Evolutionary conservation across 2,113 vertebrate species (phyloP).

Genomic region (Tachycineta bicolor): DNA sequence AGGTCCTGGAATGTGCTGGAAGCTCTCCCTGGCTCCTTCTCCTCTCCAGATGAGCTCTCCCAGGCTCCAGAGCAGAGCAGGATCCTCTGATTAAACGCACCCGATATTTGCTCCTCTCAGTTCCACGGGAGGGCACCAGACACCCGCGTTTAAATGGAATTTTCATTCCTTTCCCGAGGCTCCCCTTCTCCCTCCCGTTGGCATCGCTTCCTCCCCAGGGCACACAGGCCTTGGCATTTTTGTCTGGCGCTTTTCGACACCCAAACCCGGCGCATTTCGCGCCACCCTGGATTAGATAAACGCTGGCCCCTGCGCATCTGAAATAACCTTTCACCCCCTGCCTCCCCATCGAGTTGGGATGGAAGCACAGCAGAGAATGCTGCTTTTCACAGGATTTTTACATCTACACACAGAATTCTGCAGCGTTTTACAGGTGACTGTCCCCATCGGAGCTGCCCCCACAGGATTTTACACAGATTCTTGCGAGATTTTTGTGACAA

Average conservation of each 20-base stretch:
- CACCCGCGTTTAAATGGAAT: rapidly evolving
- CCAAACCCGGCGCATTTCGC: background rate
- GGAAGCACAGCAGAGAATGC: background rate
- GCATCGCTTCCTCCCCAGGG: background rate
- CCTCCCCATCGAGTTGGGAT: rapidly evolving
- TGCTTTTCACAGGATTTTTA: background rate
- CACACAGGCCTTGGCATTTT: background rate
- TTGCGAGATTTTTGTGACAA: background rate
- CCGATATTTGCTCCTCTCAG: rapidly evolving
- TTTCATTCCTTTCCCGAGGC: rapidly evolving
- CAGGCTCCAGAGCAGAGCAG: background rate
- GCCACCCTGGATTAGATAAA: background rate
- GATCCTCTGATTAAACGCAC: rapidly evolving
- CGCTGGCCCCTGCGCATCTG: background rate
- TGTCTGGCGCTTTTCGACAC: rapidly evolving
- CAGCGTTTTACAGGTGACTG: background rate
- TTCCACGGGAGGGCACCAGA: slow-evolving; percentile 37
- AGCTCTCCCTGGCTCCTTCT: background rate
- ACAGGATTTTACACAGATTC: background rate
- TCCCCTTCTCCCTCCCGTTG: rapidly evolving
- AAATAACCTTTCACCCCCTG: background rate
- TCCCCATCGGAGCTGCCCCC: background rate
- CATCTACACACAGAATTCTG: background rate
- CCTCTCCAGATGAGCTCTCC: background rate
- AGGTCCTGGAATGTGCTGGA: background rate